Evolutionary conservation across 2,113 vertebrate genomes (phyloP).

Genomic region (Columba janthina): DNA sequence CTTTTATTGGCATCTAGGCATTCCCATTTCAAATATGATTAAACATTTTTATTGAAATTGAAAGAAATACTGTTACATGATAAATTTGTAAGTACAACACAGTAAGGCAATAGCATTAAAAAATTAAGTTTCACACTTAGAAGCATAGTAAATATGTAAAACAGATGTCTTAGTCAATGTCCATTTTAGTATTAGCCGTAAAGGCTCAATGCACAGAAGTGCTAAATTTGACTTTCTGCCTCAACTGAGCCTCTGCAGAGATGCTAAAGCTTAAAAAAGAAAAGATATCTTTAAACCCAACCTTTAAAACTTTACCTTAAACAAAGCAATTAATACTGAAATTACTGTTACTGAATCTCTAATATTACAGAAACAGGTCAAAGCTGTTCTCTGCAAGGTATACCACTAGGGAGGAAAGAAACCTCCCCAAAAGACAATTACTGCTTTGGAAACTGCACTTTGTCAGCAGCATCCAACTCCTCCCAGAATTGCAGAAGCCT

Average conservation of each 20-base stretch:
- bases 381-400: background rate
- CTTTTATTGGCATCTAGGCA: background rate
- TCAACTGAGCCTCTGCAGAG: background rate
- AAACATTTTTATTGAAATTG: rapidly evolving
- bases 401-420: background rate
- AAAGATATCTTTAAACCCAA: background rate
- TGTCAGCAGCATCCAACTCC: background rate
- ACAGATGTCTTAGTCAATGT: background rate
- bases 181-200: background rate
- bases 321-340: slow-evolving; percentile 15
- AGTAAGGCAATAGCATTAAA: background rate
- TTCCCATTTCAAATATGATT: background rate
- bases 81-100: background rate
- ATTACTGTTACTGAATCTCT: background rate
- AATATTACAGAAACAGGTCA: background rate
- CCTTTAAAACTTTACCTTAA: background rate
- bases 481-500: background rate
- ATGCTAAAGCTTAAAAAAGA: background rate
- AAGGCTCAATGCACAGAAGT: background rate
- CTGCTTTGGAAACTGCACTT: slow-evolving; percentile 1
- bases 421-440: background rate
- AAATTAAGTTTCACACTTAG: background rate
- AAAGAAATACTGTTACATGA: background rate
- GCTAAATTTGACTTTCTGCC: background rate
- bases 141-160: background rate